phyloP scores from a whole-genome alignment of 2,888 invertebrate genomes.

The Zootermopsis nevadensis region DNA sequence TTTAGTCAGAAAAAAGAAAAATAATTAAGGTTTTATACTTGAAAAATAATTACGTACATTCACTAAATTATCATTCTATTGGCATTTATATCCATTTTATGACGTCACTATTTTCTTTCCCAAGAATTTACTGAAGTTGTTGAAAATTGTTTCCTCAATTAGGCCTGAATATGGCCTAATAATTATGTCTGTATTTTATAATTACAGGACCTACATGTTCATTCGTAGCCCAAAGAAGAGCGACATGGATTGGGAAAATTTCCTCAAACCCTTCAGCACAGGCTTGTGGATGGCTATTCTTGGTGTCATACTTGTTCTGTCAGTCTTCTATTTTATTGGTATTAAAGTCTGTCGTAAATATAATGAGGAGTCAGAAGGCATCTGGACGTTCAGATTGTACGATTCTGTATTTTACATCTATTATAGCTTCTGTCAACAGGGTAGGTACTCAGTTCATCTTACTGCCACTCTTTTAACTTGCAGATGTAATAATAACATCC shows the following conservation, averaged over 20 bases:
- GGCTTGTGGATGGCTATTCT: neutral
- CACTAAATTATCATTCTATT: too few species aligned
- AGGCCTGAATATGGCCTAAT: too few species aligned
- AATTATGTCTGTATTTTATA: too few species aligned
- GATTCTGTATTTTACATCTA: neutral
- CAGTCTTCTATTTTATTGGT: neutral
- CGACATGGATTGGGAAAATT: neutral
- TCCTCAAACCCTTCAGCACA: neutral
- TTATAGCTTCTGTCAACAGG: neutral
- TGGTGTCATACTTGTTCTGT: neutral
- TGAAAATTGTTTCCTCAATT: too few species aligned
- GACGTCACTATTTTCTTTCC: too few species aligned
- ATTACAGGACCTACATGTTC: constrained; percentile 12
- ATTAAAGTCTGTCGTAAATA: neutral
- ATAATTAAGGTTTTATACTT: too few species aligned
- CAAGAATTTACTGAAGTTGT: too few species aligned
- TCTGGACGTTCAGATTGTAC: neutral
- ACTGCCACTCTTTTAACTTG: too few species aligned
- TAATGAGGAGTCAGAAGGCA: neutral
- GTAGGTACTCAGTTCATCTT: neutral
- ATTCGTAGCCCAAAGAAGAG: neutral
- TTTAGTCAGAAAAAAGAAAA: too few species aligned
- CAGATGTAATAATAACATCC: too few species aligned
- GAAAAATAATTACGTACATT: too few species aligned
- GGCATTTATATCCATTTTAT: too few species aligned